Base-by-base conservation (phyloP, 2,888 invertebrate species). In the Drosophila nr. perissopoda region DNA sequence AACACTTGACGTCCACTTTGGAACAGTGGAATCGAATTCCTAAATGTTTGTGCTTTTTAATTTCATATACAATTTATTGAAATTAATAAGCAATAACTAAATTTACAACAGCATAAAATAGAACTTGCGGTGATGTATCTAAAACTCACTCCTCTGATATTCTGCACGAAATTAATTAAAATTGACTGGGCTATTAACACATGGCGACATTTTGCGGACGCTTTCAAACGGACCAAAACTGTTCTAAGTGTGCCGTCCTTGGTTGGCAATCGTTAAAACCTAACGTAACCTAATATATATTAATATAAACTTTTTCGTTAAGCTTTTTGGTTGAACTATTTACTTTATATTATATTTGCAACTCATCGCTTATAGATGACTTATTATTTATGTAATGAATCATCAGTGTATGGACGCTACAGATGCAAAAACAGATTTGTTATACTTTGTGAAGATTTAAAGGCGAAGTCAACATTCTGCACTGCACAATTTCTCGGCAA, bases 111-210 rank as follows among this genome's bases (percentile, higher is more conserved):
- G 7, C 13, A 16, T 45, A 7, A 7, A 21, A 13, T 45, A 1
- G 0, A 13, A n/a, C 10, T n/a, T 5, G 10, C 5, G 5, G 6
- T n/a, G 4, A 40, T n/a, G 5, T 11, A 5, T 11, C 4, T n/a
- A n/a, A n/a, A 40, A 40, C 40, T 10, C 4, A n/a, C 10, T 8
- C 2, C 8, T 31, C 8, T 8, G 31, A 31, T 31, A 31, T 31
- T 31, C 31, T 31, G 8, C 2, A 31, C 8, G 31, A 40, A 40
- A 40, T n/a, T 5, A n/a, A 5, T 11, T n/a, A 5, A n/a, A 40
- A n/a, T 5, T 40, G 7, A 40, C 10, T n/a, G 1, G 21, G 13
- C 6, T 42, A 42, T 7, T 13, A 21, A 7, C 21, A 21, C 21
- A 21, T 13, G 6, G 10, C 2, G 6, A 13, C 7, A 45, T 21